Evolutionary conservation across 2,113 vertebrate genomes (phyloP), one percentile per base, ranked within the genome.

Genomic region (Pelobates fuscus): DNA sequence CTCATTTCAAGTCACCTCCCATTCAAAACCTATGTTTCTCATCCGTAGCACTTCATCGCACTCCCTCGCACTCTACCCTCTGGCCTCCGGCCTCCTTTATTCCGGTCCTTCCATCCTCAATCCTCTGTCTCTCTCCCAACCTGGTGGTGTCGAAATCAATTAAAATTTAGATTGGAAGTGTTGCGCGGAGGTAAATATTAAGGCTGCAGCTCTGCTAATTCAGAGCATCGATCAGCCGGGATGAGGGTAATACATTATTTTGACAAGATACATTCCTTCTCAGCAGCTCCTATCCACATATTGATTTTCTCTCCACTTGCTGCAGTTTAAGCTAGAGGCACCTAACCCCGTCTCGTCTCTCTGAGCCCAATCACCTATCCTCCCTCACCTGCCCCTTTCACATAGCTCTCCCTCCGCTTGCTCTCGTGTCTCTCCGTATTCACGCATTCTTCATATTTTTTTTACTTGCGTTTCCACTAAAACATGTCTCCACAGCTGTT

Each of bases 241-340:
- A 96, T 95, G 95, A 96, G 94, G 93, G 95, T 94, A 94, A 96
- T 96, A 96, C 95, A 96, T 96, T 95, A 96, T 95, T 94, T 95
- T 96, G 95, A 96, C 95, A 96, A 95, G 94, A 96, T 95, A 94
- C 94, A 93, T 95, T 95, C 93, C 94, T 94, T 91, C 91, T 89
- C 93, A 87, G 89, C 91, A 86, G 90, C 93, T 91, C 91, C 94
- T 94, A 93, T 93, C 92, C 91, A 88, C 87, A 81, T 92, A 96
- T 96, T 94, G 94, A 94, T 94, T 93, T 90, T 87, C 90, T 89
- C 91, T 82, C 76, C 44, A 41, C 61, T 70, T 57, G 75, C 79
- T 68, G 54, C 70, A 71, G 54, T 71, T 70, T 71, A 64, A 80
- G 78, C 74, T 71, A 54, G 74, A 65, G 44, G 59, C 37, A 66